Evolutionary conservation across 2,113 vertebrate species (phyloP).

Genomic region (Chaenocephalus aceratus): DNA sequence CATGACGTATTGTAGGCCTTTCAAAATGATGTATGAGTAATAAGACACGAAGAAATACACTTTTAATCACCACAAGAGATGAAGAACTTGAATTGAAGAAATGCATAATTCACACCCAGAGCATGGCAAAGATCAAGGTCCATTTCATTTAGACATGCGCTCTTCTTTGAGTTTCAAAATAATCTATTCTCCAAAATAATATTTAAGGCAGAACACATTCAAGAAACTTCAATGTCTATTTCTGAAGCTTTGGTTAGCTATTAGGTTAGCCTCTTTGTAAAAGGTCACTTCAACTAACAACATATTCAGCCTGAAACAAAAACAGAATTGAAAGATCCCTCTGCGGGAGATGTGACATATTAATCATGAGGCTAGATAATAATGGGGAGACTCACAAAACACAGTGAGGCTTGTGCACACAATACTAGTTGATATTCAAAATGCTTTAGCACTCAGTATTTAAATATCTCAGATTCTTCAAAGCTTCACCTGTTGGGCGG

Average conservation of each 20-base stretch:
- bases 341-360: neutral
- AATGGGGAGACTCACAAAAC: neutral
- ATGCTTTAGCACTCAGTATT: conserved; percentile 15
- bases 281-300: conserved; percentile 18
- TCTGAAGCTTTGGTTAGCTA: neutral
- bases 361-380: conserved; percentile 8
- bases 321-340: conserved; percentile 6
- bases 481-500: conserved; percentile 63
- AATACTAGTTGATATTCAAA: conserved; percentile 4
- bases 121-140: conserved; percentile 35
- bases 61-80: conserved; percentile 39
- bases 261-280: neutral
- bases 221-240: conserved; percentile 7
- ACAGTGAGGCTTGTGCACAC: conserved; percentile 11
- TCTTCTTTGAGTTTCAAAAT: conserved; percentile 5
- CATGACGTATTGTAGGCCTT: conserved; percentile 1
- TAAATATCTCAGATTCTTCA: conserved; percentile 49
- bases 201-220: neutral
- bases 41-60: conserved; percentile 17
- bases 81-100: conserved; percentile 36
- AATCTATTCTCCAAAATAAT: neutral
- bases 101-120: conserved; percentile 39
- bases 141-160: conserved; percentile 31
- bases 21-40: conserved; percentile 22
- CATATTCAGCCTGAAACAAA: conserved; percentile 16